Base-by-base conservation (phyloP, 2,888 invertebrate genomes). In the Agonopterix arenella region DNA sequence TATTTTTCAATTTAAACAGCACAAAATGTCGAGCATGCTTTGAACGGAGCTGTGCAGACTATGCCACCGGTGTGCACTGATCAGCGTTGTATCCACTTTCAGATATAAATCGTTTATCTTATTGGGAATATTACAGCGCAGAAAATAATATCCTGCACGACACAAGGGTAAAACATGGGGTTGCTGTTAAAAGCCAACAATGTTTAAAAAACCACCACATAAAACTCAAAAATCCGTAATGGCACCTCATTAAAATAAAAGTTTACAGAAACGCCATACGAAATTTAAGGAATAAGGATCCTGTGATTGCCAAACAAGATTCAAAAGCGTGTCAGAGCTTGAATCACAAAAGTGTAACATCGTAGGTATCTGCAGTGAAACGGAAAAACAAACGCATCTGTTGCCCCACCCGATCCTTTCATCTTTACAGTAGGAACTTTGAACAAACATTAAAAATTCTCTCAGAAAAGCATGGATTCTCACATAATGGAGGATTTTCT, bases 401-500 rank as follows among this genome's bases (percentile, higher is more conserved):
- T 36, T 36, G 45, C 37, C 36, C 45, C 18, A 5, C 37, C 36
- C 37, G 18, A 18, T 18, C 18, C 18, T 18, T 18, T 18, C 18
- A 8, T 9, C 45, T 18, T 18, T 18, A 18, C 18, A 18, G 2
- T 36, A 9, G 11, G 11, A 11, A 11, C 11, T 46, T 11, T 36
- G 43, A 36, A 36, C 47, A 45, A 49, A 51, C 46, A 37, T 48
- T 49, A 52, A 55, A 53, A 57, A 57, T 53, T 52, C 45, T 45
- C 43, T 42, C 13, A 13, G 13, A 13, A 13, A 18, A 18, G 18
- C 18, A 18, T 18, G 54, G 54, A 50, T 55, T 38, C 50, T 13
- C 48, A 52, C 46, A 54, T 56, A 56, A 54, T 53, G 51, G 55
- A 46, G 40, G 51, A 57, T 46, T 48, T 47, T 11, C 16, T 28